Percentiles rank a stretch among this genome's conserved stretches.
Evolutionary conservation across 2,888 invertebrate genomes (phyloP).

Genomic region (Anoncus sp.): DNA sequence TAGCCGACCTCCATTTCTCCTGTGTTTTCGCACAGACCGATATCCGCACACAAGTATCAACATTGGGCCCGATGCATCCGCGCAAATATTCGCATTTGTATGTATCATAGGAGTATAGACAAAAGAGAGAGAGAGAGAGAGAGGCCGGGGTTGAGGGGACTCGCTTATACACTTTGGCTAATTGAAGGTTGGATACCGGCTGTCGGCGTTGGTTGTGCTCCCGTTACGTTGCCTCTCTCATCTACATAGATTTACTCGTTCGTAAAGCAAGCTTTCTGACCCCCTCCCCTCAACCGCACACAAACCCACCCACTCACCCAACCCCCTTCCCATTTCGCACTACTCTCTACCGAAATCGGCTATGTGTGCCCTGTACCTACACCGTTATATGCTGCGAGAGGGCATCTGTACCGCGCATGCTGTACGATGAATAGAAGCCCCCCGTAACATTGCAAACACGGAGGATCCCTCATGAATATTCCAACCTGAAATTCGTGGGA

Average conservation of each 20-base stretch:
- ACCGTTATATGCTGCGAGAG: background rate
- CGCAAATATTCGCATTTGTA: conserved; percentile 36
- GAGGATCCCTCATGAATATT: conserved; percentile 80
- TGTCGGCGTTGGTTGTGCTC: conserved; percentile 64
- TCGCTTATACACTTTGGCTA: conserved; percentile 76
- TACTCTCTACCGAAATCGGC: conserved; percentile 28
- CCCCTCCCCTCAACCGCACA: conserved; percentile 32
- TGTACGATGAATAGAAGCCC: conserved; percentile 74
- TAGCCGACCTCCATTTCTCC: background rate
- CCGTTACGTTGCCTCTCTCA: conserved; percentile 67
- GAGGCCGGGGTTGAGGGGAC: conserved; percentile 14
- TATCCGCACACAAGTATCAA: conserved; percentile 20
- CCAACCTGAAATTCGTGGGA: conserved; percentile 77
- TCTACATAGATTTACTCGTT: conserved; percentile 80
- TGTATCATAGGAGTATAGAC: conserved; percentile 25
- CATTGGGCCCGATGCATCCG: conserved; percentile 9
- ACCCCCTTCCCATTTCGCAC: background rate
- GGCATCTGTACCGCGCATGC: conserved; percentile 5
- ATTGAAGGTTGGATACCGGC: conserved; percentile 78
- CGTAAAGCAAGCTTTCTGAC: conserved; percentile 74
- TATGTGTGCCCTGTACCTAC: conserved; percentile 5
- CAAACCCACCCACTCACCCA: conserved; percentile 13
- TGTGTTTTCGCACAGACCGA: background rate
- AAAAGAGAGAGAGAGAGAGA: conserved; percentile 13
- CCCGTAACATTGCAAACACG: conserved; percentile 72